phyloP scores from a whole-genome alignment of 2,797 vertebrate genomes.

The Columba guinea region DNA sequence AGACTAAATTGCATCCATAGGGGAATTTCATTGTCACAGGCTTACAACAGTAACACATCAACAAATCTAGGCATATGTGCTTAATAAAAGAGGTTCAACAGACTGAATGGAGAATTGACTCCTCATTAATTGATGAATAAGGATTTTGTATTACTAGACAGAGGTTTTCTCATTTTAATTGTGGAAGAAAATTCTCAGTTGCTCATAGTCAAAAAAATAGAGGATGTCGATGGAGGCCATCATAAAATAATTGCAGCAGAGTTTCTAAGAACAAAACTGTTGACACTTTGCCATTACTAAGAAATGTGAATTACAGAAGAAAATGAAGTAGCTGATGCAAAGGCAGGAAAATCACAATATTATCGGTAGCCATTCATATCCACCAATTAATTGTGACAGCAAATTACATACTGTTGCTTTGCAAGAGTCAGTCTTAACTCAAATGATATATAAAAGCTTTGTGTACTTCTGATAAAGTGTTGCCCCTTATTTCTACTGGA shows the following conservation, averaged over 20 bases:
- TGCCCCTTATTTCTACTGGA: not conserved
- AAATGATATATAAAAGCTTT: not conserved
- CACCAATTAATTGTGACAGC: conserved; percentile 3
- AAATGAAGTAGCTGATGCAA: not conserved
- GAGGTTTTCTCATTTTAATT: not conserved
- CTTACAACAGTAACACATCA: not conserved
- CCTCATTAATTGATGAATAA: not conserved
- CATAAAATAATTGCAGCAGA: not conserved
- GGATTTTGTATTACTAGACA: not conserved
- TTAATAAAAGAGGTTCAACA: not conserved
- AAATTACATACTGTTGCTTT: conserved; percentile 11
- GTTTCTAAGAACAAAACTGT: not conserved
- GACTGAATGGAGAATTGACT: not conserved
- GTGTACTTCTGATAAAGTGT: not conserved
- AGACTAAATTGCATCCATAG: not conserved
- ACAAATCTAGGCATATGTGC: not conserved
- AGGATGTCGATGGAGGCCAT: not conserved
- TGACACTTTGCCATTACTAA: not conserved
- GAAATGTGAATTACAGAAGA: not conserved
- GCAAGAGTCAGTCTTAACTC: not conserved
- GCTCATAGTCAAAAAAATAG: not conserved
- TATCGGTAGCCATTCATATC: not conserved
- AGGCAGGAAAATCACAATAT: not conserved
- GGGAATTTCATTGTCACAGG: not conserved
- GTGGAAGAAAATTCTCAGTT: not conserved